phyloP scores from a whole-genome alignment of 1,140 invertebrate genomes.

The Ips typographus region DNA sequence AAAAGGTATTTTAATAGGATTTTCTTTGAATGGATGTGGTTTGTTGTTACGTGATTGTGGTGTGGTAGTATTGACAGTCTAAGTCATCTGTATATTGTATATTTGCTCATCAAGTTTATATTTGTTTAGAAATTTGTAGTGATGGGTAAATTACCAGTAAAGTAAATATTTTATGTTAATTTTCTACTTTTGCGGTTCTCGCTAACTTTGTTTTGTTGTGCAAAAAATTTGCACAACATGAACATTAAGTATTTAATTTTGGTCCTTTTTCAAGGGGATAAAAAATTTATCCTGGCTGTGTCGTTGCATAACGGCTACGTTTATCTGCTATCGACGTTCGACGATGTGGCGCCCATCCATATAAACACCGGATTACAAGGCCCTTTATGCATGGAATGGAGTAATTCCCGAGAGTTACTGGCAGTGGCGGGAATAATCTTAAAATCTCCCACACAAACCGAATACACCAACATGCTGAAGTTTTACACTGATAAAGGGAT shows the following conservation, averaged over 20 bases:
- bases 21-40: background rate
- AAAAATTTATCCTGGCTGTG: conserved; percentile 79
- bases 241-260: background rate
- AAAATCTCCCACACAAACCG: conserved; percentile 46
- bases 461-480: conserved; percentile 61
- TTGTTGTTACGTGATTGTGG: too few species aligned
- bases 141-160: too few species aligned
- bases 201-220: too few species aligned
- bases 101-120: too few species aligned
- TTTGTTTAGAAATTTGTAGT: too few species aligned
- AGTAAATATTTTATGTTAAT: too few species aligned
- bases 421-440: conserved; percentile 80
- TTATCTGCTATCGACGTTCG: conserved; percentile 85
- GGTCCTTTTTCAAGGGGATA: conserved; percentile 54
- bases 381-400: conserved; percentile 90
- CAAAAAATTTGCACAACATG: background rate
- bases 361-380: conserved; percentile 78
- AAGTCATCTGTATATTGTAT: too few species aligned
- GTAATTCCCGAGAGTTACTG: conserved; percentile 88
- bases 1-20: conserved; percentile 27
- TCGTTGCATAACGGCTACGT: conserved; percentile 87
- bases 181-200: too few species aligned
- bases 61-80: too few species aligned
- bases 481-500: conserved; percentile 68
- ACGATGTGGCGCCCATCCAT: conserved; percentile 86